Evolutionary conservation across 2,113 vertebrate genomes (phyloP).

Genomic region (Neotoma lepida): DNA sequence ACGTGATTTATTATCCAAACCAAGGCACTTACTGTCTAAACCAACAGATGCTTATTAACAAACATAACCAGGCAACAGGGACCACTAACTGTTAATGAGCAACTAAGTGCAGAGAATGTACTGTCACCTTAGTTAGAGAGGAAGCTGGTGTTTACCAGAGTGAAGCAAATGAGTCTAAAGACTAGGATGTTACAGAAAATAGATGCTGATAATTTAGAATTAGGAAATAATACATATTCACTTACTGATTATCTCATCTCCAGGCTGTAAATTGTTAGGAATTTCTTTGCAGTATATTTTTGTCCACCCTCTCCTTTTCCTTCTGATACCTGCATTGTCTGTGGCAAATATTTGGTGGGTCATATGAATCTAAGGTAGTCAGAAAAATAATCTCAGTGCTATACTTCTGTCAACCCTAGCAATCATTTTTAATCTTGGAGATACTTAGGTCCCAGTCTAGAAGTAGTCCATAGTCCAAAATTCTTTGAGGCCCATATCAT

Average conservation of each 20-base stretch:
- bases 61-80: neutral
- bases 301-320: neutral
- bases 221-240: neutral
- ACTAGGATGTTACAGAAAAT: neutral
- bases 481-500: neutral
- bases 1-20: slow-evolving; percentile 6
- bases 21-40: neutral
- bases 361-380: neutral
- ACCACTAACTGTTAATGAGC: slow-evolving; percentile 22
- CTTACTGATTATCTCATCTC: neutral
- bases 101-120: neutral
- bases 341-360: neutral
- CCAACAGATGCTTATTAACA: slow-evolving; percentile 36
- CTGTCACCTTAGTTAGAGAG: neutral
- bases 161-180: slow-evolving; percentile 12
- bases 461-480: neutral
- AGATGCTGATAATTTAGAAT: neutral
- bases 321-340: slow-evolving; percentile 18
- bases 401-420: neutral
- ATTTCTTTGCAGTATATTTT: slow-evolving; percentile 18
- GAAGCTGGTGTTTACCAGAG: neutral
- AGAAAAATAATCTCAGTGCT: slow-evolving; percentile 32
- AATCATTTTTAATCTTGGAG: slow-evolving; percentile 26
- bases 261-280: neutral
- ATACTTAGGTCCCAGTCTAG: neutral